phyloP scores from a whole-genome alignment of 1,140 invertebrate genomes.

The Geopemphigus sp. region DNA sequence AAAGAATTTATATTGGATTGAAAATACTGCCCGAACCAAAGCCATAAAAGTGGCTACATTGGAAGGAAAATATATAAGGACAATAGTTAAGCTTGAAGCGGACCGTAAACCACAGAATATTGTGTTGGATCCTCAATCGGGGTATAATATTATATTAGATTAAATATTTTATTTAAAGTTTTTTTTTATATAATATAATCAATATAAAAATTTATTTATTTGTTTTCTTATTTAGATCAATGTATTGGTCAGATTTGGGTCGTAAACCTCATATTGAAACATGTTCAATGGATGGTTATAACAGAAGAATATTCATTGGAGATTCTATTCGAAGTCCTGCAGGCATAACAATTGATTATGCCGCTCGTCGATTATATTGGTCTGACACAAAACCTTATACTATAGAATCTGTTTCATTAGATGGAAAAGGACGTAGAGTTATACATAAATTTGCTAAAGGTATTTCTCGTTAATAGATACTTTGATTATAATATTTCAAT shows the following conservation, averaged over 20 bases:
- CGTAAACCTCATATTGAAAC: slow-evolving; percentile 63
- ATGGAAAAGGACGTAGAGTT: slow-evolving; percentile 68
- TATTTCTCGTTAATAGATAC: slow-evolving; percentile 50
- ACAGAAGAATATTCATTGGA: slow-evolving; percentile 61
- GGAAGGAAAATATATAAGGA: slow-evolving; percentile 61
- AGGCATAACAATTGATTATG: slow-evolving; percentile 69
- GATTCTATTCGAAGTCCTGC: slow-evolving; percentile 64
- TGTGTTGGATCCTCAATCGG: slow-evolving; percentile 66
- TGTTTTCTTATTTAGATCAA: slow-evolving; percentile 57
- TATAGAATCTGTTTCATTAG: slow-evolving; percentile 72
- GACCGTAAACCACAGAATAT: slow-evolving; percentile 66
- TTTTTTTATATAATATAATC: too few relatives aligned
- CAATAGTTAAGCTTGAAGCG: slow-evolving; percentile 60
- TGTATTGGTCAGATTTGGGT: slow-evolving; percentile 86
- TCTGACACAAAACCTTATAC: slow-evolving; percentile 70
- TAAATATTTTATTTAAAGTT: too few relatives aligned
- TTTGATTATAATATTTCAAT: background rate
- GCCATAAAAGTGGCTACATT: slow-evolving; percentile 64
- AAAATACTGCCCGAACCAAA: slow-evolving; percentile 60
- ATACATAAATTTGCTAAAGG: slow-evolving; percentile 60
- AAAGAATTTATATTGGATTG: slow-evolving; percentile 71
- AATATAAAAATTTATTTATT: background rate
- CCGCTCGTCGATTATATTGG: slow-evolving; percentile 71
- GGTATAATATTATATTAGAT: slow-evolving; percentile 53
- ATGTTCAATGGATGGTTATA: slow-evolving; percentile 66